Conservation (phyloP, 2,113 vertebrate species). For the Gallinago media region DNA sequence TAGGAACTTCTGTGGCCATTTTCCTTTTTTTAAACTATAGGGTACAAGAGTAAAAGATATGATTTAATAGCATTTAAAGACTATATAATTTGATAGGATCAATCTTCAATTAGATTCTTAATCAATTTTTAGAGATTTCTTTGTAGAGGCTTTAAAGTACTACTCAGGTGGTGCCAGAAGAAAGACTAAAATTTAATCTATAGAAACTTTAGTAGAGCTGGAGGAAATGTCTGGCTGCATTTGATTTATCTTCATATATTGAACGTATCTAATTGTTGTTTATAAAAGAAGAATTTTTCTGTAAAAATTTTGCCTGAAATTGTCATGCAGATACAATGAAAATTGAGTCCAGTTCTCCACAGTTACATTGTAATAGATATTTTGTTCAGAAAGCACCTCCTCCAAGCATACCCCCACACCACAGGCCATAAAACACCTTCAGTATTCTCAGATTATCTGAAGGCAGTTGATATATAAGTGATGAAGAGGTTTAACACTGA, state of each 20-base stretch:
- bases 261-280: background rate
- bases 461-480: background rate
- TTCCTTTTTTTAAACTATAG: background rate
- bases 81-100: background rate
- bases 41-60: background rate
- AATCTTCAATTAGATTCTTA: slow-evolving; percentile 1
- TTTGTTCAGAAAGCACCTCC: background rate
- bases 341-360: background rate
- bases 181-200: background rate
- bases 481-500: background rate
- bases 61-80: background rate
- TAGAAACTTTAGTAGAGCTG: background rate
- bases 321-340: background rate
- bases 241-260: background rate
- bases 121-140: slow-evolving; percentile 2
- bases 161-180: background rate
- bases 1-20: background rate
- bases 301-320: background rate
- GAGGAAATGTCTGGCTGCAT: background rate
- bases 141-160: background rate
- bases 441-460: background rate
- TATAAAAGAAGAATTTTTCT: background rate
- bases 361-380: background rate
- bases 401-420: background rate
- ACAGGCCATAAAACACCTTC: background rate